Evolutionary conservation across 2,113 vertebrate genomes (phyloP).

Genomic region (Patagioenas fasciata): DNA sequence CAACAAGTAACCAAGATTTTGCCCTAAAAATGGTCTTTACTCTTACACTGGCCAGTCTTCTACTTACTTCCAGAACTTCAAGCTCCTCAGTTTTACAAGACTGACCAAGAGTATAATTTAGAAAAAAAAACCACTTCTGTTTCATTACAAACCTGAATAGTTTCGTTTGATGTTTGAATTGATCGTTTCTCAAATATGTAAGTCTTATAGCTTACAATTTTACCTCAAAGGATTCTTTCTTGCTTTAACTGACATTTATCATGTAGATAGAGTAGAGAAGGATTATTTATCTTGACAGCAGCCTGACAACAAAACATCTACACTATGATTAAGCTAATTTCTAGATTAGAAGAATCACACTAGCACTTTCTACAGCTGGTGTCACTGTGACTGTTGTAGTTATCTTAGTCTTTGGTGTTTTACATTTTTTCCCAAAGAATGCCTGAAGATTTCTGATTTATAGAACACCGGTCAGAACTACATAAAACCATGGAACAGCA

Average conservation of each 20-base stretch:
- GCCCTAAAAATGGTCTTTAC: background rate
- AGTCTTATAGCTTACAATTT: background rate
- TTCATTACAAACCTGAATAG: background rate
- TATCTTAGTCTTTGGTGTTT: background rate
- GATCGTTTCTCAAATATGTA: background rate
- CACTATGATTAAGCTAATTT: slow-evolving; percentile 45
- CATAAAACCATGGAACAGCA: background rate
- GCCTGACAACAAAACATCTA: slow-evolving; percentile 14
- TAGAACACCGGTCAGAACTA: background rate
- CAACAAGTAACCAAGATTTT: background rate
- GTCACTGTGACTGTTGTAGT: background rate
- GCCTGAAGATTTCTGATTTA: background rate
- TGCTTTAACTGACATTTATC: slow-evolving; percentile 50
- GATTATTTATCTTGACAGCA: background rate
- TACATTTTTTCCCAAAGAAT: background rate
- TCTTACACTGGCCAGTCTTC: background rate
- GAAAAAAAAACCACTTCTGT: background rate
- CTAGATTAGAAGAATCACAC: background rate
- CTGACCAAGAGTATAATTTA: background rate
- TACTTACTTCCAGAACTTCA: background rate
- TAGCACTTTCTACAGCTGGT: background rate
- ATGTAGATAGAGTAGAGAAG: background rate
- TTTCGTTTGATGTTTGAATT: background rate
- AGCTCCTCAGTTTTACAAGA: background rate
- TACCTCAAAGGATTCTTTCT: background rate